Conservation (phyloP, 2,797 vertebrate genomes). For the Scyliorhinus canicula region DNA sequence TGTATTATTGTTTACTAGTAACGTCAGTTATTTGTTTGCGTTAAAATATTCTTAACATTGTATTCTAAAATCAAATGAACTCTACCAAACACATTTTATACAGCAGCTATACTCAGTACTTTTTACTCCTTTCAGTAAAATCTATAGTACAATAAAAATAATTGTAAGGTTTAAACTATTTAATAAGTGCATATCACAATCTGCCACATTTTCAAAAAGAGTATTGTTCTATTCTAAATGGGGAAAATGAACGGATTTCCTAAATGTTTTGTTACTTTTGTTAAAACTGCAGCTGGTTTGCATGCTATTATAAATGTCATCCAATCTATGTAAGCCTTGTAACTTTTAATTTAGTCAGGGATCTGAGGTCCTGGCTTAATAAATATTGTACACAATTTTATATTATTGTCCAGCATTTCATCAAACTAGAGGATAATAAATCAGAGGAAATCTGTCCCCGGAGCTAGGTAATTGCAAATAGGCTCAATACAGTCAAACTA, state of each 20-base stretch:
- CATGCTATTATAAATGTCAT: conserved; percentile 18
- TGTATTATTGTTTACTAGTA: background rate
- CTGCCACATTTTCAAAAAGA: background rate
- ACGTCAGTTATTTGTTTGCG: background rate
- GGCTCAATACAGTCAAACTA: background rate
- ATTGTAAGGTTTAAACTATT: background rate
- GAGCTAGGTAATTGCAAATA: background rate
- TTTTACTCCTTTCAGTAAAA: background rate
- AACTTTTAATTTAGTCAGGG: background rate
- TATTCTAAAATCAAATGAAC: conserved; percentile 1
- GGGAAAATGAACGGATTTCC: conserved; percentile 12
- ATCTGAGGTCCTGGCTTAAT: conserved; percentile 12
- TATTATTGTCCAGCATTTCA: background rate
- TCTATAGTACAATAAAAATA: background rate
- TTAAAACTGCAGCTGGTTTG: conserved; percentile 37
- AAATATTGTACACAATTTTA: background rate
- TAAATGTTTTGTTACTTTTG: background rate
- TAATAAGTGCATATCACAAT: background rate
- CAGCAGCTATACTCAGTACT: background rate
- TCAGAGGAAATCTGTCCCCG: background rate
- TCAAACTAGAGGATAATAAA: background rate
- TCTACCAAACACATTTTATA: conserved; percentile 6
- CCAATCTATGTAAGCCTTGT: background rate
- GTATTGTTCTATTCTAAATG: conserved; percentile 15
- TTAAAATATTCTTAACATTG: background rate